A percentile compares a stretch with the other conserved stretches of the same genome.
Evolutionary conservation across 2,888 invertebrate species (phyloP).

Genomic region (Hyppa rectilinea): DNA sequence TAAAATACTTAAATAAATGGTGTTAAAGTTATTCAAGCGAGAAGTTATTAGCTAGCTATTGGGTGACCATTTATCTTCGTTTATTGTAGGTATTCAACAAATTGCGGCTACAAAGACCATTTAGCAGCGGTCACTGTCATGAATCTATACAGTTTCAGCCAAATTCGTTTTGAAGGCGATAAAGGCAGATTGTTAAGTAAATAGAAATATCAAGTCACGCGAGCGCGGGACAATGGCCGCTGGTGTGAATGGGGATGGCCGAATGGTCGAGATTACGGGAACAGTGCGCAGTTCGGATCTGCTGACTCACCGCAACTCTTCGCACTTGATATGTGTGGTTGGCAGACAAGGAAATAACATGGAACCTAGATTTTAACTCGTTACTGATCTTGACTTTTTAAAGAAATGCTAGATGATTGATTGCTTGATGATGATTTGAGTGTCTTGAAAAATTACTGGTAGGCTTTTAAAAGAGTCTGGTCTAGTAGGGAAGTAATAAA

Average conservation of each 20-base stretch:
- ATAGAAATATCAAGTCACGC: slow-evolving; percentile 60
- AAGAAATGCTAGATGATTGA: neutral
- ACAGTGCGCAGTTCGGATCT: slow-evolving; percentile 56
- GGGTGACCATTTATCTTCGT: slow-evolving; percentile 13
- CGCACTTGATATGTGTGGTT: slow-evolving; percentile 50
- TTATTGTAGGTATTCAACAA: slow-evolving; percentile 6
- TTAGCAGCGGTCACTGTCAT: neutral
- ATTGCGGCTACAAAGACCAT: slow-evolving; percentile 18
- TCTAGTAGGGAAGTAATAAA: no score
- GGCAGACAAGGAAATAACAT: slow-evolving; percentile 57
- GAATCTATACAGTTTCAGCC: slow-evolving; percentile 37
- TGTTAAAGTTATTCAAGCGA: neutral
- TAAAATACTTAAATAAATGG: neutral
- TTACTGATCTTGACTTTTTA: neutral
- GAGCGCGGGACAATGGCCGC: slow-evolving; percentile 60
- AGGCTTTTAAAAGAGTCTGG: neutral
- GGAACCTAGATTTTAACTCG: slow-evolving; percentile 8
- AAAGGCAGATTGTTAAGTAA: slow-evolving; percentile 41
- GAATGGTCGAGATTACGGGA: slow-evolving; percentile 63
- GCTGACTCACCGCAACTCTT: slow-evolving; percentile 73
- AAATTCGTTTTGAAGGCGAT: slow-evolving; percentile 49
- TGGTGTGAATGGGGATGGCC: slow-evolving; percentile 68
- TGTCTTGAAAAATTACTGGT: neutral
- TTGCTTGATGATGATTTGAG: no score
- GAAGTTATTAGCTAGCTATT: slow-evolving; percentile 3